Percentiles rank a stretch among this genome's conserved stretches.
phyloP scores from a whole-genome alignment of 2,113 vertebrate genomes.

The Ranitomeya variabilis region DNA sequence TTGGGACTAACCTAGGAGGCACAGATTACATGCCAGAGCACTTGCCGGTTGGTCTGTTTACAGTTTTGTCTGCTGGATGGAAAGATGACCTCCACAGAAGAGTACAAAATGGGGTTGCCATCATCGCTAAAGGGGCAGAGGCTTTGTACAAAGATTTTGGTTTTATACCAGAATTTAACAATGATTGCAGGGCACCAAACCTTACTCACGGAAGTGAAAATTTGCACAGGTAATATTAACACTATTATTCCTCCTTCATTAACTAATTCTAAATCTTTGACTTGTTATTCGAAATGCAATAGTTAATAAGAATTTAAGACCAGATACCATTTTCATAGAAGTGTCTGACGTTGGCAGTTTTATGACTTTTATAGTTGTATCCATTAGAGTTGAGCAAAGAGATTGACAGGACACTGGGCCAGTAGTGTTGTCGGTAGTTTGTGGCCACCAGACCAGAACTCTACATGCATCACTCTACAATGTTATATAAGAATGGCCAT shows the following conservation, averaged over 20 bases:
- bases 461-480: too few species aligned
- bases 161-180: slow-evolving; percentile 84
- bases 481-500: too few species aligned
- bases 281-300: neutral
- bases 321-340: too few species aligned
- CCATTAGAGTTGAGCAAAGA: neutral
- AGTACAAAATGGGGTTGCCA: slow-evolving; percentile 85
- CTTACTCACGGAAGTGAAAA: slow-evolving; percentile 76
- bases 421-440: too few species aligned
- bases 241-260: neutral
- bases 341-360: neutral
- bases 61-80: slow-evolving; percentile 89
- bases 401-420: too few species aligned
- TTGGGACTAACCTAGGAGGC: slow-evolving; percentile 85
- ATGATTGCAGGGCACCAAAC: slow-evolving; percentile 87
- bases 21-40: slow-evolving; percentile 72
- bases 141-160: slow-evolving; percentile 86
- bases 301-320: neutral
- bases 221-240: slow-evolving; percentile 78
- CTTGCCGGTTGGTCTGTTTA: slow-evolving; percentile 84
- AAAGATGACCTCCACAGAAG: slow-evolving; percentile 83
- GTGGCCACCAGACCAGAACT: too few species aligned
- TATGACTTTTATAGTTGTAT: neutral
- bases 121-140: slow-evolving; percentile 88
- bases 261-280: neutral